These are phyloP conservation scores for Ametastegia equiseti DNA, from an alignment of 2,888 invertebrate species.

Conservation along the genomic window DNA sequence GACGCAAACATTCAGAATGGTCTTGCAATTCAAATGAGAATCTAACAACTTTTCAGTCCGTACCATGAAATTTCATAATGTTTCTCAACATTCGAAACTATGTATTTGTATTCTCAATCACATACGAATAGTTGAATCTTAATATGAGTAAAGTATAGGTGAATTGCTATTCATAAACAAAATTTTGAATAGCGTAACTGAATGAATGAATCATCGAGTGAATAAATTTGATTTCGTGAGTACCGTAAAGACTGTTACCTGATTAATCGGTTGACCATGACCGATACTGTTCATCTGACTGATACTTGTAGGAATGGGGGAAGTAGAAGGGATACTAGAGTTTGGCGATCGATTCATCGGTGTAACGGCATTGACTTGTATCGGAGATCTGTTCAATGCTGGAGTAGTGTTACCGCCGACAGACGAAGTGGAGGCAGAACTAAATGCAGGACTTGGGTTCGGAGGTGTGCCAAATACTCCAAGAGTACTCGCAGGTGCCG, in stretches of 20 bases:
- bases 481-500: slow-evolving; percentile 50
- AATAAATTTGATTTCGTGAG: background rate
- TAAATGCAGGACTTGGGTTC: slow-evolving; percentile 71
- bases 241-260: slow-evolving; percentile 20
- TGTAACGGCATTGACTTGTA: slow-evolving; percentile 61
- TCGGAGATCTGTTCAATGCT: slow-evolving; percentile 65
- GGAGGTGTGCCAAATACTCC: slow-evolving; percentile 67
- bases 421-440: slow-evolving; percentile 71
- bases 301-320: slow-evolving; percentile 54
- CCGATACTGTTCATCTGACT: background rate
- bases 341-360: slow-evolving; percentile 64
- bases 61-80: no score
- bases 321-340: slow-evolving; percentile 62
- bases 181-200: no score
- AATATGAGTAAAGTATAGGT: no score
- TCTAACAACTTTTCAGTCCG: no score
- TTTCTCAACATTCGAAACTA: no score
- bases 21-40: no score
- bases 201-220: no score
- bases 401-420: slow-evolving; percentile 62
- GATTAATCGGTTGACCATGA: background rate
- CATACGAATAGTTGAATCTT: no score
- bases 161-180: no score
- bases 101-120: no score
- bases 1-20: no score